These are phyloP conservation scores for Laspeyria flexula DNA, from an alignment of 2,888 invertebrate species.

Conservation along the genomic window DNA sequence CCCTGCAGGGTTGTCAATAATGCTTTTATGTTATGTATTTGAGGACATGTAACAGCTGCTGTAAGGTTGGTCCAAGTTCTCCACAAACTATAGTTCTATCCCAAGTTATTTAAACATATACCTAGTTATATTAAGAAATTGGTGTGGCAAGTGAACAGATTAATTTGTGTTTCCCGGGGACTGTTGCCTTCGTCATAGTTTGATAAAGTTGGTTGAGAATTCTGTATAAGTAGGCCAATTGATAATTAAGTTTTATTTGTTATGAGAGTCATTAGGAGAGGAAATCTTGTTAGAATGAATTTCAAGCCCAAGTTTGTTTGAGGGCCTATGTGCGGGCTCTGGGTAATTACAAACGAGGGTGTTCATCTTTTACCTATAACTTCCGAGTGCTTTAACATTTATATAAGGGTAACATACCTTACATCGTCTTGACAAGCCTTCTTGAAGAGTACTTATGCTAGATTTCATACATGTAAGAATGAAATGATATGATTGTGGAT, in stretches of 20 bases:
- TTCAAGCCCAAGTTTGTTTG: constrained; percentile 56
- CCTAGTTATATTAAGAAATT: constrained; percentile 29
- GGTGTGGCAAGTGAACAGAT: constrained; percentile 32
- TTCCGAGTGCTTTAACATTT: too few relatives aligned
- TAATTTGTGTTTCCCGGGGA: constrained; percentile 40
- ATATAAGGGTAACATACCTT: too few relatives aligned
- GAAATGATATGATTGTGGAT: too few relatives aligned
- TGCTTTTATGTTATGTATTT: background rate
- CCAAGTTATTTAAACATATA: constrained; percentile 11
- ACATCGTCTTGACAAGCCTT: too few relatives aligned
- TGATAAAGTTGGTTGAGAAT: constrained; percentile 48
- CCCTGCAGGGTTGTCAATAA: too few relatives aligned
- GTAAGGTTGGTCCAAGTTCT: background rate
- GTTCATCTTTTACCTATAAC: constrained; percentile 48
- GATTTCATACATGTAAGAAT: too few relatives aligned
- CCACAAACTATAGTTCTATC: background rate
- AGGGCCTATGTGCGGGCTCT: constrained; percentile 55
- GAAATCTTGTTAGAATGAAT: constrained; percentile 56
- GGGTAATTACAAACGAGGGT: constrained; percentile 52
- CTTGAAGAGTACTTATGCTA: too few relatives aligned
- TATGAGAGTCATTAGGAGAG: constrained; percentile 58
- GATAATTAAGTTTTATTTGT: constrained; percentile 68
- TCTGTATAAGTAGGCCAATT: constrained; percentile 55
- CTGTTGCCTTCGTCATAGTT: constrained; percentile 56
- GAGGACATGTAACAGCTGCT: background rate